These are phyloP conservation scores for Cataglyphis hispanica DNA, from an alignment of 1,140 invertebrate genomes.

Conservation along the genomic window DNA sequence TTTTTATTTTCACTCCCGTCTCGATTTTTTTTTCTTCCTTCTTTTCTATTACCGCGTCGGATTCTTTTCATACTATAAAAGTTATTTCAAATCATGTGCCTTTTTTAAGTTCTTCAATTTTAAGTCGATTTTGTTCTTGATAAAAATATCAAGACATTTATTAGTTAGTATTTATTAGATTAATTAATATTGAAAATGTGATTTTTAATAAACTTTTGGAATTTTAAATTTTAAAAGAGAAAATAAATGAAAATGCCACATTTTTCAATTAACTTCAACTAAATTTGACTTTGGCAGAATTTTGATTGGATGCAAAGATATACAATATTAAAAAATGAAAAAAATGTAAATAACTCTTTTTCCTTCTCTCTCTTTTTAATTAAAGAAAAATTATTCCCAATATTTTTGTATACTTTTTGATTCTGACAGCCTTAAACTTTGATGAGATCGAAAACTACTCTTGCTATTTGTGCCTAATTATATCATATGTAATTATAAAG, in stretches of 20 bases:
- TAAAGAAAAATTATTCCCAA: neutral
- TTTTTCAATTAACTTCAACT: neutral
- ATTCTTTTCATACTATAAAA: neutral
- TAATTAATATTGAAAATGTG: neutral
- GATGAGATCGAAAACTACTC: constrained; percentile 45
- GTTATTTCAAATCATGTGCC: neutral
- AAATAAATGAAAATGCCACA: neutral
- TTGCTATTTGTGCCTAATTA: constrained; percentile 62
- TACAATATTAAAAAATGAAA: neutral
- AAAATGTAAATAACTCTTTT: neutral
- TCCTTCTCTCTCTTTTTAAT: neutral
- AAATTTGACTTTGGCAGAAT: neutral
- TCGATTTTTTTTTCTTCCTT: neutral
- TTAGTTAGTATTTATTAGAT: neutral
- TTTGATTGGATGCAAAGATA: neutral
- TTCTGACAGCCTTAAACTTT: constrained; percentile 50
- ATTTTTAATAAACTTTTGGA: too few relatives aligned
- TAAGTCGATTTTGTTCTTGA: neutral
- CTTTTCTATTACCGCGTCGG: constrained; percentile 7
- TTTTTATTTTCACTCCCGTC: constrained; percentile 31
- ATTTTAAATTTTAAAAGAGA: neutral
- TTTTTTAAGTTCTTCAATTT: neutral
- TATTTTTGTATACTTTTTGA: constrained; percentile 43
- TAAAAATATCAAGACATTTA: neutral
- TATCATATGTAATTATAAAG: constrained; percentile 62